These are phyloP conservation scores for Sardina pilchardus DNA, from an alignment of 2,113 vertebrate species.

Conservation along the genomic window DNA sequence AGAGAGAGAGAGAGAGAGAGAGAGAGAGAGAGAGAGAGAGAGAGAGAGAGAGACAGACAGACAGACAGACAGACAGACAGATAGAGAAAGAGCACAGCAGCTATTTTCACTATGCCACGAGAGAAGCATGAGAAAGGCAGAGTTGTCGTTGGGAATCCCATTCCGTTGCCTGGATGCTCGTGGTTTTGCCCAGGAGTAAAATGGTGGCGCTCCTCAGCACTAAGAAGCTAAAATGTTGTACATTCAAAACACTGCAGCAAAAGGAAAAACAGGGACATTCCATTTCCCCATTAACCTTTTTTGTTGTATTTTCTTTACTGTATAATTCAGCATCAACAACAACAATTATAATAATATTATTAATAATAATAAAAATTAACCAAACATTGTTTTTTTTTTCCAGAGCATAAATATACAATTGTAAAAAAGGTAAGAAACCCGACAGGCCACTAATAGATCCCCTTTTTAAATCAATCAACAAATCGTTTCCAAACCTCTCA, in stretches of 20 bases:
- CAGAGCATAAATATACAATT: constrained; percentile 33
- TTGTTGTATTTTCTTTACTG: constrained; percentile 23
- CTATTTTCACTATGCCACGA: constrained; percentile 68
- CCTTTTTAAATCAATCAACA: constrained; percentile 20
- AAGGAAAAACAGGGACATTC: constrained; percentile 33
- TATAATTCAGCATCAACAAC: constrained; percentile 23
- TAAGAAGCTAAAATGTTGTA: constrained; percentile 37
- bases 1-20: no score
- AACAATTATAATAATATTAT: constrained; percentile 25
- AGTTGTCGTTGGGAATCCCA: constrained; percentile 75
- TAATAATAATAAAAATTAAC: constrained; percentile 13
- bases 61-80: not conserved
- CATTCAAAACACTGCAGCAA: constrained; percentile 46
- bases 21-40: no score
- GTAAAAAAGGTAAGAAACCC: constrained; percentile 32
- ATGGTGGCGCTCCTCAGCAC: constrained; percentile 20
- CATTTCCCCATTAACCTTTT: not conserved
- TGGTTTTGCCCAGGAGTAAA: constrained; percentile 30
- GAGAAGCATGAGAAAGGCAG: constrained; percentile 76
- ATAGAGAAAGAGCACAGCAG: constrained; percentile 67
- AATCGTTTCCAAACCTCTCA: constrained; percentile 19
- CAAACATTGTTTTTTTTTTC: not conserved
- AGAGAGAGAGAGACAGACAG: not conserved
- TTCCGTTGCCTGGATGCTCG: constrained; percentile 58
- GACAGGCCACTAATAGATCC: constrained; percentile 15